These are phyloP conservation scores for Pseudomyrmex gracilis DNA, from an alignment of 1,140 invertebrate species.

Conservation along the genomic window DNA sequence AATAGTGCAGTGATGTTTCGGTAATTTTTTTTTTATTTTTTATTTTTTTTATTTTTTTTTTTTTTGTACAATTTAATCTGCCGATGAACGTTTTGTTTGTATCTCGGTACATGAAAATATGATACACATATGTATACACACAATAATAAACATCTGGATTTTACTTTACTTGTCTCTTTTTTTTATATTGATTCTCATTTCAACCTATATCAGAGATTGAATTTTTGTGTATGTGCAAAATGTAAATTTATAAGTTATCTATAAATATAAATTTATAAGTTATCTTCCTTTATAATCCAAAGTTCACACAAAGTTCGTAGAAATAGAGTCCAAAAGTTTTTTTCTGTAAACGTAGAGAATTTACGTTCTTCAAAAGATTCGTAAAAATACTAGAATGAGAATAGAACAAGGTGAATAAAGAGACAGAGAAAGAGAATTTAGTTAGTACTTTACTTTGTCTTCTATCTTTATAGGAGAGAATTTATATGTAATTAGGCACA, in stretches of 20 bases:
- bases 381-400: constrained; percentile 49
- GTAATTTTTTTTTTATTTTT: constrained; percentile 19
- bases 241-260: constrained; percentile 55
- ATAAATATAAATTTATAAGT: constrained; percentile 60
- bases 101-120: constrained; percentile 73
- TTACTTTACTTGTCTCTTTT: background rate
- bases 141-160: constrained; percentile 36
- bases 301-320: constrained; percentile 34
- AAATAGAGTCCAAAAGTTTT: constrained; percentile 44
- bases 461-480: constrained; percentile 63
- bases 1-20: constrained; percentile 29
- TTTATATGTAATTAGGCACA: constrained; percentile 61
- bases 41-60: background rate
- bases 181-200: constrained; percentile 19
- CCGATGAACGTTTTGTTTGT: constrained; percentile 65
- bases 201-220: constrained; percentile 41
- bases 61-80: constrained; percentile 64
- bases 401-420: constrained; percentile 15
- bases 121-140: constrained; percentile 65
- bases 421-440: constrained; percentile 50
- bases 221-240: constrained; percentile 41
- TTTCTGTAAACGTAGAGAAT: constrained; percentile 30
- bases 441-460: constrained; percentile 20
- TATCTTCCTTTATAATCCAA: constrained; percentile 16
- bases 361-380: constrained; percentile 44